These are phyloP conservation scores for Eira barbara DNA, from an alignment of 2,113 vertebrate genomes.

Conservation along the genomic window DNA sequence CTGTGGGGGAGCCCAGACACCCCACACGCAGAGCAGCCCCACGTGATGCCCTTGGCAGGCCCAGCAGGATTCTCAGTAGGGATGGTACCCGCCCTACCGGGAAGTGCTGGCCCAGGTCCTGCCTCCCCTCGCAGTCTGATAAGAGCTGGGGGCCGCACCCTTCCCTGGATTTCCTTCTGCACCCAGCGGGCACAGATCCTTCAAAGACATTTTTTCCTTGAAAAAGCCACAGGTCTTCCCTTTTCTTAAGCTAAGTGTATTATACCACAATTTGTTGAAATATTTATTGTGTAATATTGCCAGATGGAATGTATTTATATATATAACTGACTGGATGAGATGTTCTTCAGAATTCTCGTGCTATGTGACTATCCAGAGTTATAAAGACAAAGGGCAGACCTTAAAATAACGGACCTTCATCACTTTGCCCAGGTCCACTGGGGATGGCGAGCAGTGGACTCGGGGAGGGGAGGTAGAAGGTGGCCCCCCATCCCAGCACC, in stretches of 20 bases:
- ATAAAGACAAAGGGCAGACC: too few species aligned
- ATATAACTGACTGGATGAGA: not conserved
- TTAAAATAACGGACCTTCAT: accelerated
- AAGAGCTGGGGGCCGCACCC: conserved; percentile 30
- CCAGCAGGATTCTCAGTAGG: conserved; percentile 55
- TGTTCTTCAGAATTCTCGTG: not conserved
- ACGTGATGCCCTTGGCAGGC: not conserved
- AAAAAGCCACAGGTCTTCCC: not conserved
- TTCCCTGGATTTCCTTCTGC: not conserved
- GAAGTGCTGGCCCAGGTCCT: not conserved
- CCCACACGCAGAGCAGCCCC: accelerated
- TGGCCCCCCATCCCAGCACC: not conserved
- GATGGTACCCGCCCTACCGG: conserved; percentile 36
- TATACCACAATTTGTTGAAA: not conserved
- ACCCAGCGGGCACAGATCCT: not conserved
- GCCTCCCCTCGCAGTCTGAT: not conserved
- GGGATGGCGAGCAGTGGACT: accelerated
- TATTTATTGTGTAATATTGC: not conserved
- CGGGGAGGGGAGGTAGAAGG: not conserved
- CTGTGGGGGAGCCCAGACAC: not conserved
- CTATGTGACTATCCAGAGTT: not conserved
- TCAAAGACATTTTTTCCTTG: not conserved
- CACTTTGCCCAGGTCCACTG: not conserved
- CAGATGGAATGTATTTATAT: not conserved
- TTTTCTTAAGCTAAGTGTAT: not conserved